phyloP scores from a whole-genome alignment of 2,113 vertebrate species.

The Dipodomys stephensi region DNA sequence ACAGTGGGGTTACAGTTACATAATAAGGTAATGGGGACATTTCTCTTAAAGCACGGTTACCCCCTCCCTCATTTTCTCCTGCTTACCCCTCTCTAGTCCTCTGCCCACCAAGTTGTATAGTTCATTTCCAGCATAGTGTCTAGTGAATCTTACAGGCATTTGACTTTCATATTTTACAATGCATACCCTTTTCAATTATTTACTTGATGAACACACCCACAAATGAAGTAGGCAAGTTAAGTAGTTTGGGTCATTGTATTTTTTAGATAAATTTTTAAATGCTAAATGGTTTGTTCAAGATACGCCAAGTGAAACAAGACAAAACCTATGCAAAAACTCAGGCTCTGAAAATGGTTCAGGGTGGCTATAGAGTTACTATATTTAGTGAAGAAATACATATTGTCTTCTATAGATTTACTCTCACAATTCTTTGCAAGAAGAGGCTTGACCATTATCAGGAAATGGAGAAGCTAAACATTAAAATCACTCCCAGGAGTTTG shows the following conservation, averaged over 20 bases:
- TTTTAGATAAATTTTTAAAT: neutral
- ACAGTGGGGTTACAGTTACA: no score
- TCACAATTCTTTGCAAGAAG: neutral
- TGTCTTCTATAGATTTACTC: neutral
- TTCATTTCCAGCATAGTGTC: no score
- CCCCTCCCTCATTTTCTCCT: no score
- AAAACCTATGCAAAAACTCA: neutral
- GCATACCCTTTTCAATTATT: neutral
- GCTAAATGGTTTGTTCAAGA: neutral
- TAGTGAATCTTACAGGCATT: neutral
- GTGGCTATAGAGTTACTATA: neutral
- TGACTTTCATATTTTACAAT: neutral
- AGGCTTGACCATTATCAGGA: neutral
- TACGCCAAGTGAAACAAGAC: neutral
- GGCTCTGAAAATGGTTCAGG: neutral
- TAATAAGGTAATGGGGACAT: no score
- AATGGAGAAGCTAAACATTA: slow-evolving; percentile 14
- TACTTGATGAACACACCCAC: neutral
- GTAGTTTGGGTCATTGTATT: neutral
- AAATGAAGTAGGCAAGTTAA: neutral
- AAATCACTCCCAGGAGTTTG: neutral
- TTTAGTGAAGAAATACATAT: no score
- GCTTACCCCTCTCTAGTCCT: no score
- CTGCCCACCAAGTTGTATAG: no score
- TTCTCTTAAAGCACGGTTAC: no score